phyloP scores from a whole-genome alignment of 2,113 vertebrate species.

The Cnemophilus loriae region DNA sequence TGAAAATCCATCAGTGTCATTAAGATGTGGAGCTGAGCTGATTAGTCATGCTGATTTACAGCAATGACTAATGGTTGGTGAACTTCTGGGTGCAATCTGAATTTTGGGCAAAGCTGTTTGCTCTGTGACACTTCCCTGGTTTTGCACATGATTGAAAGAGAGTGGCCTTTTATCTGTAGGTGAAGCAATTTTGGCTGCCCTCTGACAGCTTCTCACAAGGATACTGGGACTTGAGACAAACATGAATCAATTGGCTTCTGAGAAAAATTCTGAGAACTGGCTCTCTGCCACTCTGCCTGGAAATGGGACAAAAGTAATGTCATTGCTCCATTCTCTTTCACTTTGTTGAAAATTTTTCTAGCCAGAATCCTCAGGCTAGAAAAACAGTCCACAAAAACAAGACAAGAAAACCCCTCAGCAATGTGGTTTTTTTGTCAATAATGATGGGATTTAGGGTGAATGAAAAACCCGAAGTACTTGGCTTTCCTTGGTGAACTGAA shows the following conservation, averaged over 20 bases:
- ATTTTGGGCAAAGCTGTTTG: not conserved
- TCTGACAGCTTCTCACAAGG: conserved; percentile 18
- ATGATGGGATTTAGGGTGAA: not conserved
- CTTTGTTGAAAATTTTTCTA: not conserved
- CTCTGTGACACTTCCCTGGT: not conserved
- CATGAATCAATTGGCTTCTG: conserved; percentile 3
- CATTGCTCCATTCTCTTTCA: not conserved
- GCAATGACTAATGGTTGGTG: not conserved
- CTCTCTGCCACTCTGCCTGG: not conserved
- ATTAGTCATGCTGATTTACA: not conserved
- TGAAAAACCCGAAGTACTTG: not conserved
- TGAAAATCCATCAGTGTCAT: not conserved
- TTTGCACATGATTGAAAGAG: not conserved
- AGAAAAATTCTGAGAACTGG: conserved; percentile 7
- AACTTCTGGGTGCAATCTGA: not conserved
- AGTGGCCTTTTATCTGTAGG: not conserved
- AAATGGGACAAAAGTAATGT: not conserved
- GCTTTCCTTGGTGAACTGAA: not conserved
- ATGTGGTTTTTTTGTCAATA: not conserved
- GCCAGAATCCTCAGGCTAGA: not conserved
- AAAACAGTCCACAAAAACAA: not conserved
- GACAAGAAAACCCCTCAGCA: not conserved
- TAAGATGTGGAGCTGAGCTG: not conserved
- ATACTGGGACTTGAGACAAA: not conserved
- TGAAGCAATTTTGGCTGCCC: conserved; percentile 24